Evolutionary conservation across 2,113 vertebrate genomes (phyloP).

Genomic region (Tenrec ecaudatus): DNA sequence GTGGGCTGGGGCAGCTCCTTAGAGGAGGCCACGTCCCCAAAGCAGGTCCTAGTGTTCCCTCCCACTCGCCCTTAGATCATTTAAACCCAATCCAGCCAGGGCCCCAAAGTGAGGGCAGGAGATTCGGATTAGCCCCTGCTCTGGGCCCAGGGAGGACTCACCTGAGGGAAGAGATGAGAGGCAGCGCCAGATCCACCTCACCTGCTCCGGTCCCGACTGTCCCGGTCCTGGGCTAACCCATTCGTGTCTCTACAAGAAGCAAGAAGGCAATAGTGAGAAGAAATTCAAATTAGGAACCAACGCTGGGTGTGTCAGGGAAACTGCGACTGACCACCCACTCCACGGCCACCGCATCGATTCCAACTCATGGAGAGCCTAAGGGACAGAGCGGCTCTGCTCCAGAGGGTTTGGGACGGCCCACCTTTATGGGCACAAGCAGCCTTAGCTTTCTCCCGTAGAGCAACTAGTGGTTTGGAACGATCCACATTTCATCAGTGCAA

Average conservation of each 20-base stretch:
- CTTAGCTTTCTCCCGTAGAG: too few relatives aligned
- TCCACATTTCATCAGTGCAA: too few relatives aligned
- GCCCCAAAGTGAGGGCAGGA: background rate
- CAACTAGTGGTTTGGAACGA: too few relatives aligned
- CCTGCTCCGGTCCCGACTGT: background rate
- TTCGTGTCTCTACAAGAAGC: background rate
- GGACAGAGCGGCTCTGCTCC: too few relatives aligned
- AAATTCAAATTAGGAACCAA: background rate
- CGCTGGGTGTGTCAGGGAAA: background rate
- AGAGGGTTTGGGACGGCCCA: too few relatives aligned
- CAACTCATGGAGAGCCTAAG: too few relatives aligned
- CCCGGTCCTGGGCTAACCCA: background rate
- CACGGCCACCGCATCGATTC: background rate
- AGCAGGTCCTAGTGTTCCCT: slow-evolving; percentile 63
- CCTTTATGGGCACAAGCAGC: too few relatives aligned
- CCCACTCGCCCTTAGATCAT: background rate
- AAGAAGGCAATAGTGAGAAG: background rate
- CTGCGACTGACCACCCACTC: background rate
- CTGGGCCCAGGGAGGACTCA: background rate
- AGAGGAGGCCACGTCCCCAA: slow-evolving; percentile 42
- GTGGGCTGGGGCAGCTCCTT: background rate
- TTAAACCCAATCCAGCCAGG: background rate
- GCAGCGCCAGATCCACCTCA: background rate
- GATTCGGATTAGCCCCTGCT: background rate
- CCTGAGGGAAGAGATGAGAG: background rate